Evolutionary conservation across 1,140 invertebrate genomes (phyloP), one percentile per base, ranked within the genome.

Genomic region (Papilio helenus): DNA sequence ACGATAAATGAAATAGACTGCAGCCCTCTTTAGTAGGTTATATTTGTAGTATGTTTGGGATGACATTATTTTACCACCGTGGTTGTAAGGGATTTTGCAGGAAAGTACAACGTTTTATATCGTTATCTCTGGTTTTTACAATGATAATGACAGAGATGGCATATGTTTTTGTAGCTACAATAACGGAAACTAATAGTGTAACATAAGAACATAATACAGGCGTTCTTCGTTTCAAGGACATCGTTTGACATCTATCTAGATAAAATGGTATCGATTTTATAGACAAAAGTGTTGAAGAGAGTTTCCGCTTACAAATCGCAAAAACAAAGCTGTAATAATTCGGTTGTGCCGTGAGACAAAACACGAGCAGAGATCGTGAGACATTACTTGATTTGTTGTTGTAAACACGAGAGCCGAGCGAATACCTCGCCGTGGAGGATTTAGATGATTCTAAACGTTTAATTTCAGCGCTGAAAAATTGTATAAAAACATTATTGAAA

Each of bases 281-380:
- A 68, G 61, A 68, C 26, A 34, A 68, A 68, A 26, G 58, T 61
- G 23, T 26, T 61, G 58, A 61, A 23, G 26, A 68, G 23, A 68
- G 26, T 68, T 68, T 68, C 61, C 61, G 61, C 29, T 68, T 29
- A 12, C 61, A 12, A 26, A 29, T 68, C 61, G 61, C 51, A 68
- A 68, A 68, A 68, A 68, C 61, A 68, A 68, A 68, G 61, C 23
- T 68, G 61, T 68, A 68, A 20, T 58, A 58, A 68, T 68, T 68
- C 20, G 61, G 61, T 68, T 68, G 61, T 68, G 61, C 61, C 61
- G 61, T 68, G 61, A 29, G 61, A 68, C 61, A 68, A 29, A 68
- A 68, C 61, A 68, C 23, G 61, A 68, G n/a, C 26, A 68, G 26
- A 68, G 61, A 68, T 68, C 61, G 61, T 68, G 61, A 14, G 61